A percentile compares a stretch with the other conserved stretches of the same genome.
Evolutionary conservation across 2,888 invertebrate genomes (phyloP).

Genomic region (Meta bourneti): DNA sequence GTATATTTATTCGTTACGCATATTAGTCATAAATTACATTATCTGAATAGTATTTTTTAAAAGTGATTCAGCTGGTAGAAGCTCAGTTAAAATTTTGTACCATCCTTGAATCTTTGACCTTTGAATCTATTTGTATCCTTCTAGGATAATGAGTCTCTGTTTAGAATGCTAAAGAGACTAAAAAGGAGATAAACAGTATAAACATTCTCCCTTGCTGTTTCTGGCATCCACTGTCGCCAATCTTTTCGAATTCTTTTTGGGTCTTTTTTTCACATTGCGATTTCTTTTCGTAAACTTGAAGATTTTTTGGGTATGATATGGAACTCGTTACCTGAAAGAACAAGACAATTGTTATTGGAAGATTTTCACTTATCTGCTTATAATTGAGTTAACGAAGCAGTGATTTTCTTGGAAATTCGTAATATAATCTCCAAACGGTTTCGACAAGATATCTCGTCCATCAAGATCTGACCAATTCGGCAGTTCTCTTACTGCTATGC

Average conservation of each 20-base stretch:
- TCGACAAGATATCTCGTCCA: too few species aligned
- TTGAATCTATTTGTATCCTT: too few species aligned
- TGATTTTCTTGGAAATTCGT: neutral
- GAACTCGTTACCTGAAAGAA: slow-evolving; percentile 22
- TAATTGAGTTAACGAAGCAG: neutral
- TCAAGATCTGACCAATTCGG: too few species aligned
- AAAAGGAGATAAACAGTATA: neutral
- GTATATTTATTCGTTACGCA: too few species aligned
- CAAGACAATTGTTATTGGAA: neutral
- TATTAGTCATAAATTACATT: too few species aligned
- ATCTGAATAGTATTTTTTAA: too few species aligned
- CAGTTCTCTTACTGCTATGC: neutral
- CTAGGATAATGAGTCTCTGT: too few species aligned
- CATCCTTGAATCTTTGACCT: too few species aligned
- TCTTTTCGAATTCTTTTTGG: neutral
- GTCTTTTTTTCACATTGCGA: neutral
- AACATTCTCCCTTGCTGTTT: neutral
- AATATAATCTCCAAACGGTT: too few species aligned
- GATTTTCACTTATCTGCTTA: neutral
- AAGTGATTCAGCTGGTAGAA: too few species aligned
- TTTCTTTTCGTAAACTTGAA: slow-evolving; percentile 1
- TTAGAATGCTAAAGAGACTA: neutral
- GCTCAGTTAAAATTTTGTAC: too few species aligned
- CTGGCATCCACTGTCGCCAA: neutral
- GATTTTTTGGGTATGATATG: slow-evolving; percentile 31